These are phyloP conservation scores for Tachystola acroxantha DNA, from an alignment of 2,888 invertebrate genomes.

Conservation along the genomic window DNA sequence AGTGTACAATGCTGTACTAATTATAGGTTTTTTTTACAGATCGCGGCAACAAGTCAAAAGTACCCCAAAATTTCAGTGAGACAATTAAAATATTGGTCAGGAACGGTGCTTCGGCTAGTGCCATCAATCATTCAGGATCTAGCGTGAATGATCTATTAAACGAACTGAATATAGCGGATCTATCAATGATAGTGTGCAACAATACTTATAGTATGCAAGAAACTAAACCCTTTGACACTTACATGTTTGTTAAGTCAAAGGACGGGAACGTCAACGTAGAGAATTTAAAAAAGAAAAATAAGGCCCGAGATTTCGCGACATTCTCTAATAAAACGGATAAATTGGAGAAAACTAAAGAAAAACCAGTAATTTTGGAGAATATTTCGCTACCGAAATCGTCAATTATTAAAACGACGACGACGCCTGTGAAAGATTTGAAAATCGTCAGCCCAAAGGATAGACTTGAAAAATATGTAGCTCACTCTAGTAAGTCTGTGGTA, in stretches of 20 bases:
- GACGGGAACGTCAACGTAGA: slow-evolving; percentile 26
- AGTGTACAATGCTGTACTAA: too few species aligned
- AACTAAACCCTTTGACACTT: slow-evolving; percentile 18
- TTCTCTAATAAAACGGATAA: background rate
- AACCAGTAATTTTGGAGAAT: slow-evolving; percentile 8
- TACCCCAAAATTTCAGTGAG: slow-evolving; percentile 39
- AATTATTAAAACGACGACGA: background rate
- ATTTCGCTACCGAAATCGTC: background rate
- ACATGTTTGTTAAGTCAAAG: slow-evolving; percentile 36
- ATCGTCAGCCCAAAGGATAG: background rate
- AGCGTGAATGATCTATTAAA: slow-evolving; percentile 59
- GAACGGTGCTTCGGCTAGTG: slow-evolving; percentile 56
- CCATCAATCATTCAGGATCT: slow-evolving; percentile 60
- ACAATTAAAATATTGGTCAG: slow-evolving; percentile 59
- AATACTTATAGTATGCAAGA: slow-evolving; percentile 24
- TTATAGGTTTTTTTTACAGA: too few species aligned
- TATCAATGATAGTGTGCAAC: slow-evolving; percentile 46
- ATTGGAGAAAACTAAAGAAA: background rate
- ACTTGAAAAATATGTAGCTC: too few species aligned
- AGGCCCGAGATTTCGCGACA: too few species aligned
- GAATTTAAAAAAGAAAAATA: background rate
- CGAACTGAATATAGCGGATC: slow-evolving; percentile 44
- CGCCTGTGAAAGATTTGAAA: background rate
- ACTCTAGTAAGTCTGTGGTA: too few species aligned
- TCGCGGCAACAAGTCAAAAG: slow-evolving; percentile 38